phyloP scores from a whole-genome alignment of 2,113 vertebrate species.

The Illadopsis cleaveri region DNA sequence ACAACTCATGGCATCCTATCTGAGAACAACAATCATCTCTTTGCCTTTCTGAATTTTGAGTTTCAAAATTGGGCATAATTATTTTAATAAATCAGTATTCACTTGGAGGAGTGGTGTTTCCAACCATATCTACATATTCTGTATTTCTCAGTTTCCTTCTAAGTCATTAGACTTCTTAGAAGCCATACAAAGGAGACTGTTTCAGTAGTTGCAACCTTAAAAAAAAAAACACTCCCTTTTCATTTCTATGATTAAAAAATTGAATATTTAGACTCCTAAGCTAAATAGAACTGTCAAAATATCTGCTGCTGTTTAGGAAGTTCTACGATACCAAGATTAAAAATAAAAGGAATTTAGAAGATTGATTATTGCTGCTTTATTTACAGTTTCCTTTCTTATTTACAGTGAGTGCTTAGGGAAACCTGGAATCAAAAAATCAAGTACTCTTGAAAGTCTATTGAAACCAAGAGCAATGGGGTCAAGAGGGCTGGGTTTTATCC shows the following conservation, averaged over 20 bases:
- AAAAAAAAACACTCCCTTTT: conserved; percentile 59
- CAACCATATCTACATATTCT: background rate
- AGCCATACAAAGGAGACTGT: conserved; percentile 18
- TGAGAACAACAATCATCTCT: background rate
- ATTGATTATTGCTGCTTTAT: background rate
- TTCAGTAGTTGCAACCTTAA: conserved; percentile 68
- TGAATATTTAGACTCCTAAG: conserved; percentile 17
- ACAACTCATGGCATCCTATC: background rate
- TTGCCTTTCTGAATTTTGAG: background rate
- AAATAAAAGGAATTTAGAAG: background rate
- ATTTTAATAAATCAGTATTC: background rate
- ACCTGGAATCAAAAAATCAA: background rate
- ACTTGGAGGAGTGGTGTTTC: background rate
- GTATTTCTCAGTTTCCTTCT: background rate
- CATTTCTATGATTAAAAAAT: background rate
- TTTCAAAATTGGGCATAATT: background rate
- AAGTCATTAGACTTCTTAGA: conserved; percentile 42
- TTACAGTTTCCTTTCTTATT: background rate
- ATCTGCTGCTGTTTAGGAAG: background rate
- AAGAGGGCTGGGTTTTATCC: background rate
- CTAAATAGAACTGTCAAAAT: background rate
- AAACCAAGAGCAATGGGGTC: background rate
- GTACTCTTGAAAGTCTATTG: background rate
- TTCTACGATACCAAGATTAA: background rate
- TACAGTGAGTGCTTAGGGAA: background rate